Percentiles rank a stretch among this genome's conserved stretches.
Conservation (phyloP, 2,113 vertebrate genomes). For the Pao palembangensis region DNA sequence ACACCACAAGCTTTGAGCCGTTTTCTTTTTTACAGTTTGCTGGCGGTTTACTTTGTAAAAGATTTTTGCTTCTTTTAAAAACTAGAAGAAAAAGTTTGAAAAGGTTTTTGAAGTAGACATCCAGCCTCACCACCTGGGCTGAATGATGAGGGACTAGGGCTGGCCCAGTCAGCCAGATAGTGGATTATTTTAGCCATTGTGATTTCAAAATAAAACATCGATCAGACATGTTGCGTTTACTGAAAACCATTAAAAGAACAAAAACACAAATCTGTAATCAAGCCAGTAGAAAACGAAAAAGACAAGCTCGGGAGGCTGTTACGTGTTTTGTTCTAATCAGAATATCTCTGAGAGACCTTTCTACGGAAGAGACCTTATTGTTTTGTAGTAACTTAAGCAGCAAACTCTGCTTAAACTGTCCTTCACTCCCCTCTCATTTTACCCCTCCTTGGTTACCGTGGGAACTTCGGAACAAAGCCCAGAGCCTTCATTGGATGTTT, state of each 20-base stretch:
- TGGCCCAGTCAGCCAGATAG: too few species aligned
- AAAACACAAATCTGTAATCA: not conserved
- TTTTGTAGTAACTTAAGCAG: slow-evolving; percentile 29
- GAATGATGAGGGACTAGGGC: not conserved
- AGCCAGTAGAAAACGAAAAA: not conserved
- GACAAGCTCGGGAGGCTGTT: not conserved
- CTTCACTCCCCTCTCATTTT: slow-evolving; percentile 9
- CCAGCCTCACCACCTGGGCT: too few species aligned
- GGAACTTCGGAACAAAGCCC: slow-evolving; percentile 58
- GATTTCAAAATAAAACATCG: too few species aligned
- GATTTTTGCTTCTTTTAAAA: too few species aligned
- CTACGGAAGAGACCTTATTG: slow-evolving; percentile 14
- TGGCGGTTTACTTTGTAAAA: not conserved
- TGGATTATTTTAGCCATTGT: too few species aligned
- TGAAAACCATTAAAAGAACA: not conserved
- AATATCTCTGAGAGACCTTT: not conserved
- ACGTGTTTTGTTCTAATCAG: not conserved
- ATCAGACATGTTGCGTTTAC: too few species aligned
- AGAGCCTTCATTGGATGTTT: slow-evolving; percentile 52
- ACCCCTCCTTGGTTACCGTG: slow-evolving; percentile 51
- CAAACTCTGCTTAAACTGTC: not conserved
- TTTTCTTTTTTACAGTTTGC: slow-evolving; percentile 1
- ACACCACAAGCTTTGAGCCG: slow-evolving; percentile 14
- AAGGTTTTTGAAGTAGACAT: too few species aligned
- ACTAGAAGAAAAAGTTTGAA: too few species aligned